Percentiles rank a stretch among this genome's conserved stretches.
These are phyloP conservation scores for Bostrychus sinensis DNA, from an alignment of 2,113 vertebrate genomes.

Conservation along the genomic window DNA sequence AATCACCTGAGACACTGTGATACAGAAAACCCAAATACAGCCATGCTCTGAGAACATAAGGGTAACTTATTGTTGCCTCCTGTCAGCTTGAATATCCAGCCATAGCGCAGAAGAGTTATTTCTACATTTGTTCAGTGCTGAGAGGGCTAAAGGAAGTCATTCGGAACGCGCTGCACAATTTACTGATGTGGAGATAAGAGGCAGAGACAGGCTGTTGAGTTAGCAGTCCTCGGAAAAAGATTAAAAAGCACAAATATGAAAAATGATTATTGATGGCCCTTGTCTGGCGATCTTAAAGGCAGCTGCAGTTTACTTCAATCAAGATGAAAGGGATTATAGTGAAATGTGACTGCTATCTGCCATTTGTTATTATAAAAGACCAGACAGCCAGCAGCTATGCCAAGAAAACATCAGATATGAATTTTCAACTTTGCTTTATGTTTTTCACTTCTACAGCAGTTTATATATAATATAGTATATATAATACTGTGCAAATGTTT, in stretches of 20 bases:
- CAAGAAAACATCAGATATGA: conserved; percentile 1
- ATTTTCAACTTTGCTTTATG: not conserved
- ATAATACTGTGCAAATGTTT: too few relatives aligned
- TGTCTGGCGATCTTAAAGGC: not conserved
- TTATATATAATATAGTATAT: too few relatives aligned
- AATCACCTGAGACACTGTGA: conserved; percentile 26
- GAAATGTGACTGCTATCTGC: not conserved
- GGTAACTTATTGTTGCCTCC: not conserved
- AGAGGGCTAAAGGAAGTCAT: not conserved
- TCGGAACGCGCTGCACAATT: not conserved
- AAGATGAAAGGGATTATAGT: not conserved
- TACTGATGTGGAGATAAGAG: conserved; percentile 8
- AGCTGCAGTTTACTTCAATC: not conserved
- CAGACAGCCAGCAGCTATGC: not conserved
- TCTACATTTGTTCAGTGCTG: conserved; percentile 1
- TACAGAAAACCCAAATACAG: conserved; percentile 8
- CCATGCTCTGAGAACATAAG: conserved; percentile 5
- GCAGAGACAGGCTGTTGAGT: conserved; percentile 2
- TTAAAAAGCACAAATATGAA: not conserved
- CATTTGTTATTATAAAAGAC: not conserved
- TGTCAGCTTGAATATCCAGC: not conserved
- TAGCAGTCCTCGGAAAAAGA: not conserved
- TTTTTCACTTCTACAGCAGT: not conserved
- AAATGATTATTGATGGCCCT: not conserved
- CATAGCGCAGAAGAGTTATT: not conserved